phyloP scores from a whole-genome alignment of 2,113 vertebrate species.

The Erinaceus europaeus region DNA sequence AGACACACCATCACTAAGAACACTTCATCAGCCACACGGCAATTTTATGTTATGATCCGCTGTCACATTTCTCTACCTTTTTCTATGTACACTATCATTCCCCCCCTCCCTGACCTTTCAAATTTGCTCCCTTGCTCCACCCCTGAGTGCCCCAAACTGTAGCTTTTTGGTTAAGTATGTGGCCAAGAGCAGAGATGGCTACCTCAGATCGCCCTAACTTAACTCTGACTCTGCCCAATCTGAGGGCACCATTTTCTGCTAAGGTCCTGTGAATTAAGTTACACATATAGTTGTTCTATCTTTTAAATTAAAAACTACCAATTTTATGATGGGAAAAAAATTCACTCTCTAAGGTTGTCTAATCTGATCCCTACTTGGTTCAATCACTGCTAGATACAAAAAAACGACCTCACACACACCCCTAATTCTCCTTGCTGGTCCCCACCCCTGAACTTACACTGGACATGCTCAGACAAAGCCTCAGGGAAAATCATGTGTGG shows the following conservation, averaged over 20 bases:
- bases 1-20: background rate
- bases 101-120: background rate
- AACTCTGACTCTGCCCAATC: conserved; percentile 26
- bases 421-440: background rate
- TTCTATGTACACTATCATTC: conserved; percentile 11
- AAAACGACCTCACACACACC: background rate
- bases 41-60: too few relatives aligned
- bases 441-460: background rate
- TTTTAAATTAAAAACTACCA: conserved; percentile 14
- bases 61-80: conserved; percentile 41
- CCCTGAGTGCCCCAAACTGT: background rate
- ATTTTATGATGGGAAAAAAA: conserved; percentile 35
- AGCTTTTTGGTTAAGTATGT: background rate
- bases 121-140: background rate
- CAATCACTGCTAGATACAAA: background rate
- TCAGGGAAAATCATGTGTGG: rapidly evolving
- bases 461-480: background rate
- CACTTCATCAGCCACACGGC: conserved; percentile 28
- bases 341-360: conserved; percentile 21
- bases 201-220: conserved; percentile 38
- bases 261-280: conserved; percentile 28
- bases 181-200: background rate
- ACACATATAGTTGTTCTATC: background rate
- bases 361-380: conserved; percentile 28
- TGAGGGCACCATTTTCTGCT: conserved; percentile 42